These are phyloP conservation scores for Neofelis nebulosa DNA, from an alignment of 2,113 vertebrate genomes.

Conservation along the genomic window DNA sequence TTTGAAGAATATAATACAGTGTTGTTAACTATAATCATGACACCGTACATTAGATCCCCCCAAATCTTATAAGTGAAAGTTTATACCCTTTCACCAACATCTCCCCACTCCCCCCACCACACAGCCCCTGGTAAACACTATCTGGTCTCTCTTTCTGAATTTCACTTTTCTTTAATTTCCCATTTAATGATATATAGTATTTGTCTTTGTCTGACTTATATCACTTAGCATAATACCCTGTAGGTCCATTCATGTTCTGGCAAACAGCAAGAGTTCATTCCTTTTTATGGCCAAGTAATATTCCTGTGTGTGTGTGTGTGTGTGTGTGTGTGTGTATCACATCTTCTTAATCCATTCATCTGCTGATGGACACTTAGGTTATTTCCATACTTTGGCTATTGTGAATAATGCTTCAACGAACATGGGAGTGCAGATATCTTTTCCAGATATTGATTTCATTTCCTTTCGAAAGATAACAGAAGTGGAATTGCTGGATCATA, in stretches of 20 bases:
- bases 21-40: background rate
- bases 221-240: background rate
- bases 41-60: background rate
- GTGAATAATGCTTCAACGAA: background rate
- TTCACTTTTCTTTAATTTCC: background rate
- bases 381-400: background rate
- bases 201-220: background rate
- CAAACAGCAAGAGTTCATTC: background rate
- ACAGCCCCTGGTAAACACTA: background rate
- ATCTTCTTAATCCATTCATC: background rate
- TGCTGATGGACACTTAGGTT: background rate
- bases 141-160: background rate
- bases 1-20: background rate
- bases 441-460: background rate
- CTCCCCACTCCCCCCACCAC: background rate
- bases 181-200: background rate
- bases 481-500: background rate
- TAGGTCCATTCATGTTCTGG: background rate
- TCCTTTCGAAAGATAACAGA: background rate
- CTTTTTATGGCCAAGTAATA: background rate
- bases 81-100: background rate
- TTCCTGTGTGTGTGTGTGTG: background rate
- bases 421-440: background rate
- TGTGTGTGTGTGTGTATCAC: background rate
- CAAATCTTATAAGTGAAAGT: background rate